These are phyloP conservation scores for Myoxocephalus aenaeus DNA, from an alignment of 2,797 vertebrate genomes.

Conservation along the genomic window DNA sequence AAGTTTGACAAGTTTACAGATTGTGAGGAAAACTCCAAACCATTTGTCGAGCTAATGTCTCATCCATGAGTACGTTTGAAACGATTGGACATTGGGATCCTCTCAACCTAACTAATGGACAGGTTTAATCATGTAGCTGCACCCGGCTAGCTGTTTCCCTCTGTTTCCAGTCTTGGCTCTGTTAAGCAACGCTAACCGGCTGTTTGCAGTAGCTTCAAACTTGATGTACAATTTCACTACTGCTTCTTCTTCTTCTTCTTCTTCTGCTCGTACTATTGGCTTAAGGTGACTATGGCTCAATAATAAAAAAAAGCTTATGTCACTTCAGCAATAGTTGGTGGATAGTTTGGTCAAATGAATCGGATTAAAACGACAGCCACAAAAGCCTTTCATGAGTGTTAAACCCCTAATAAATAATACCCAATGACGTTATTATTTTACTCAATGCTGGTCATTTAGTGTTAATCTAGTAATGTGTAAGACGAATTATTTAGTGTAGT, in stretches of 20 bases:
- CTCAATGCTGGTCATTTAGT: background rate
- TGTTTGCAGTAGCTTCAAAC: background rate
- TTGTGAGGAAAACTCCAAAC: slow-evolving; percentile 26
- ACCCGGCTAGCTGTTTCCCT: background rate
- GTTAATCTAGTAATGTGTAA: background rate
- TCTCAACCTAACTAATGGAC: background rate
- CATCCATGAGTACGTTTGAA: slow-evolving; percentile 36
- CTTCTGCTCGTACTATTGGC: background rate
- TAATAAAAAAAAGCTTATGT: background rate
- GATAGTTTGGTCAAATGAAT: background rate
- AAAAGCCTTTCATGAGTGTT: background rate
- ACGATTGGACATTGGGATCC: too few relatives aligned
- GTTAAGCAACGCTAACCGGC: background rate
- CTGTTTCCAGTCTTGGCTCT: background rate
- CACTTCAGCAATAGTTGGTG: background rate
- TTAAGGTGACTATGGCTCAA: background rate
- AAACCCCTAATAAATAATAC: background rate
- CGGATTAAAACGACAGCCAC: background rate
- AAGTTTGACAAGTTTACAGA: slow-evolving; percentile 41
- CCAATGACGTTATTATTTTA: background rate
- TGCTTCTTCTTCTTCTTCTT: too few relatives aligned
- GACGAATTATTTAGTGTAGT: background rate
- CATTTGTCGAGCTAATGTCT: slow-evolving; percentile 39
- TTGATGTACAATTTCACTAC: background rate
- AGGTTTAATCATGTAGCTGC: background rate